Evolutionary conservation across 92 coral and sea anemone genomes (phyloP), one percentile per base, ranked within the genome.

Genomic region (Parazoanthus swiftii): DNA sequence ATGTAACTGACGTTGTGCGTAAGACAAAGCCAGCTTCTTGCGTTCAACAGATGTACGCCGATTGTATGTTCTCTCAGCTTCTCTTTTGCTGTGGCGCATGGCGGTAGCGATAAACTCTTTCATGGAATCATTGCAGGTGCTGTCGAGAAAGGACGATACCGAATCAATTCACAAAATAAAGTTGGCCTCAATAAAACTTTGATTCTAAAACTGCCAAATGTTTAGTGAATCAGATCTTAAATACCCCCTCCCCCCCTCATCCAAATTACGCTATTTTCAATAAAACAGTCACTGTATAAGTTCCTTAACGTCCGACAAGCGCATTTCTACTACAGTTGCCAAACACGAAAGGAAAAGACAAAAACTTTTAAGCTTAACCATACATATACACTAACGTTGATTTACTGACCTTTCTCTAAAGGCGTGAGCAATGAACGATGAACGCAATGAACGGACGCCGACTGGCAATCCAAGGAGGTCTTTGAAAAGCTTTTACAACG

Each of bases 51-150:
- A 29, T 29, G 33, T 29, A 29, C 33, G 33, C 75, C 89, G 76
- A 79, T 86, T 85, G 75, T 86, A 86, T 46, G 89, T 51, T 54
- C 37, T 54, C 75, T 86, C 89, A 14, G 89, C 89, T 86, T 86
- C 85, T 36, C 89, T 86, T 66, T 54, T 86, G 37, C 89, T 76
- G 89, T 87, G 89, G n/a, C 89, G 89, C 89, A 87, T 76, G 25
- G 85, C 85, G 39, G 85, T 23, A 1, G 89, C 89, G 13, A 87
- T 56, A 26, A 85, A 77, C 8, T 56, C 75, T 77, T 87, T 87
- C 89, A 86, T 33, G 26, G 85, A 56, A 54, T 86, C 89, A 44
- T 43, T 86, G 46, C 89, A 86, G 74, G 56, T 71, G 43, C 89
- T 86, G 73, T 51, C 15, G 65, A 72, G 79, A 38, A 33, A 77